phyloP scores from a whole-genome alignment of 2,113 vertebrate genomes.

The Butorides virescens region DNA sequence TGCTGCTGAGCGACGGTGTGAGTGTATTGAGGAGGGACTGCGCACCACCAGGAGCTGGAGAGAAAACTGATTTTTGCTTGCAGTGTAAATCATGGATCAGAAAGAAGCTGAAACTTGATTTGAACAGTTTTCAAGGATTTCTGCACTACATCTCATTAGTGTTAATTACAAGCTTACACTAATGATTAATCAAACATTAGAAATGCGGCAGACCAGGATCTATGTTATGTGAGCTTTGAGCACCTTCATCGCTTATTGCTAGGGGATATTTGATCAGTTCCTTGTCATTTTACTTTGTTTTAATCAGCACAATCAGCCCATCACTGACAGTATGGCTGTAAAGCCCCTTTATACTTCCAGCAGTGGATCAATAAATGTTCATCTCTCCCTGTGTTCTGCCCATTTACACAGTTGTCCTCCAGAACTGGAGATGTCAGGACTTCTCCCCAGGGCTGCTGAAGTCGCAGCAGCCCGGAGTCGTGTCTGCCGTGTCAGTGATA shows the following conservation, averaged over 20 bases:
- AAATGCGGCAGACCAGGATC: neutral
- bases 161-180: neutral
- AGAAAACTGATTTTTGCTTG: neutral
- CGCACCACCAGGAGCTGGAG: neutral
- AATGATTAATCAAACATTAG: slow-evolving; percentile 7
- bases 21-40: neutral
- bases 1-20: neutral
- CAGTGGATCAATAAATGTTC: neutral
- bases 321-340: neutral
- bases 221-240: neutral
- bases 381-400: neutral
- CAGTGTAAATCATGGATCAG: neutral
- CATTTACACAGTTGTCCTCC: neutral
- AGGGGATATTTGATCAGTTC: slow-evolving; percentile 13
- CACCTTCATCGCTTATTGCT: neutral
- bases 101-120: neutral
- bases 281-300: neutral
- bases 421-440: slow-evolving; percentile 10
- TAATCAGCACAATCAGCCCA: neutral
- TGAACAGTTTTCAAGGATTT: neutral
- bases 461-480: neutral
- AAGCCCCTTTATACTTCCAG: neutral
- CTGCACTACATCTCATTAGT: neutral
- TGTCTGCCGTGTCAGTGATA: neutral
- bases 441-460: neutral